Evolutionary conservation across 2,797 vertebrate species (phyloP).

Genomic region (Tokudaia tokunoshimensis): DNA sequence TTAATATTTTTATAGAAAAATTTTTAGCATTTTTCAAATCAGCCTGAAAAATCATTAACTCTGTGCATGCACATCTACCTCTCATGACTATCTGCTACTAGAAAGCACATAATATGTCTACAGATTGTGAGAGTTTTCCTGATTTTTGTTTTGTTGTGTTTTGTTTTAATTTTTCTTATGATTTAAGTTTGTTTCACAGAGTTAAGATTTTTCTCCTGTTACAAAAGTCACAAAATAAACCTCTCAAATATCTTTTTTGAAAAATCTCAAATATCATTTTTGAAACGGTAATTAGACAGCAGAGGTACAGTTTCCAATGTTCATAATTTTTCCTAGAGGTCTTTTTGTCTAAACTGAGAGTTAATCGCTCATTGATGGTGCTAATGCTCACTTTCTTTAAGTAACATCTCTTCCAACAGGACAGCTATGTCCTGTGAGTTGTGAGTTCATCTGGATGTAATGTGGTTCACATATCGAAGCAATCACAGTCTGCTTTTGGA

Average conservation of each 20-base stretch:
- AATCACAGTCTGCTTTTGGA: constrained; percentile 70
- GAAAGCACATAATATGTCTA: background rate
- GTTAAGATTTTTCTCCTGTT: background rate
- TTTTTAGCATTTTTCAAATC: background rate
- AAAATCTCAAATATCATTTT: no score
- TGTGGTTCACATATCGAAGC: constrained; percentile 60
- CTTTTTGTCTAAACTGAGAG: constrained; percentile 49
- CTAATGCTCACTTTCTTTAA: constrained; percentile 62
- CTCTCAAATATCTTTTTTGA: background rate
- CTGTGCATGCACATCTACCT: background rate
- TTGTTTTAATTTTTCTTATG: background rate
- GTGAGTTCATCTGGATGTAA: constrained; percentile 12
- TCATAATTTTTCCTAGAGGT: constrained; percentile 31
- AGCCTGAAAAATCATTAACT: background rate
- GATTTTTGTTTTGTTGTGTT: background rate
- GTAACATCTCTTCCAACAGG: constrained; percentile 59
- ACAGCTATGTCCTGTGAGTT: constrained; percentile 23
- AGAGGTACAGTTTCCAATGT: background rate
- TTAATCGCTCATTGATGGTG: constrained; percentile 46
- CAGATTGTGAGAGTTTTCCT: background rate
- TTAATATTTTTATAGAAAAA: background rate
- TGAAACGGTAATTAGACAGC: background rate
- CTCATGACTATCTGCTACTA: background rate
- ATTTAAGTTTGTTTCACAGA: background rate
- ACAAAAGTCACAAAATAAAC: background rate